A percentile compares a stretch with the other conserved stretches of the same genome.
Evolutionary conservation across 2,888 invertebrate species (phyloP).

Genomic region (Palloptera scutellata): DNA sequence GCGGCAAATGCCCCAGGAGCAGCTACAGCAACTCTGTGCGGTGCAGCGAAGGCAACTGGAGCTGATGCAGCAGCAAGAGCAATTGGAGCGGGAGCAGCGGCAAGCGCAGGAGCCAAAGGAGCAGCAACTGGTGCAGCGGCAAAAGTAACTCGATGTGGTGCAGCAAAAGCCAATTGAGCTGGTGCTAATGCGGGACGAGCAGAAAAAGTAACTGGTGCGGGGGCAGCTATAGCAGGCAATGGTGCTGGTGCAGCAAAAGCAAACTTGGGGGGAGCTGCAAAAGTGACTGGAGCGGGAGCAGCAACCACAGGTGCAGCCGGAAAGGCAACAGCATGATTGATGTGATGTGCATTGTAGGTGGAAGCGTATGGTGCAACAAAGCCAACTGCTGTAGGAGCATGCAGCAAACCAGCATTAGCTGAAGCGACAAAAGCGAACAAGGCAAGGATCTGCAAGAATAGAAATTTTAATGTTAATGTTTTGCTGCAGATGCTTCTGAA

Average conservation of each 20-base stretch:
- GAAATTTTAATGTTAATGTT: background rate
- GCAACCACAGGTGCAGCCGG: constrained; percentile 63
- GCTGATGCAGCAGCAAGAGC: constrained; percentile 38
- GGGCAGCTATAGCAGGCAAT: constrained; percentile 26
- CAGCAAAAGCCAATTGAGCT: constrained; percentile 39
- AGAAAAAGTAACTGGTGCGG: constrained; percentile 41
- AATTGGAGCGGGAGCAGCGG: constrained; percentile 35
- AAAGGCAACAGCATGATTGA: constrained; percentile 78
- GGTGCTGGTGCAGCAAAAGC: constrained; percentile 29
- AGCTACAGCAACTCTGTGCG: constrained; percentile 31
- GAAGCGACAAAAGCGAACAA: constrained; percentile 52
- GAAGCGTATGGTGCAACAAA: constrained; percentile 78
- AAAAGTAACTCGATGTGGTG: background rate
- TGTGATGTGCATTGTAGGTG: constrained; percentile 77
- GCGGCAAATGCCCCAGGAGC: constrained; percentile 33
- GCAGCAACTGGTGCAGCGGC: constrained; percentile 13
- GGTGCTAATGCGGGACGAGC: constrained; percentile 41
- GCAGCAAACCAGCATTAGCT: constrained; percentile 63
- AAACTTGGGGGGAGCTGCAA: constrained; percentile 23
- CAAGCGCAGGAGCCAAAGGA: constrained; percentile 28
- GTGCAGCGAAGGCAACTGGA: constrained; percentile 34
- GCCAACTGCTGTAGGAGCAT: constrained; percentile 63
- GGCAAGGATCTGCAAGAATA: constrained; percentile 49
- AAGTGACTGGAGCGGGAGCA: constrained; percentile 26
- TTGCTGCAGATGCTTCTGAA: background rate